Conservation (phyloP, 2,113 vertebrate genomes). For the Hemiprocne comata region DNA sequence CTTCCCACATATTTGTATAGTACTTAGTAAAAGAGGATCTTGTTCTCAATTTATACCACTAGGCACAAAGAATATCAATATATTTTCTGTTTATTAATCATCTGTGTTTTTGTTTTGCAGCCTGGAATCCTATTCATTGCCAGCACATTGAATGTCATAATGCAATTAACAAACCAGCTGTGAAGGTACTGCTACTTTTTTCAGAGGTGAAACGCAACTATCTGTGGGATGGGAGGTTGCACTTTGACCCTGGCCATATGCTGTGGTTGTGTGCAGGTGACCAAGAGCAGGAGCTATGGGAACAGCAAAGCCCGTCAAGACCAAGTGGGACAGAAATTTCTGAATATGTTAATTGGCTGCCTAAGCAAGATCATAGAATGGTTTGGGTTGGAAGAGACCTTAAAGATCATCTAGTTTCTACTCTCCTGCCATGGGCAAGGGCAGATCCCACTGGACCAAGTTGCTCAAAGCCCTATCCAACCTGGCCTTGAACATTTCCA, state of each 20-base stretch:
- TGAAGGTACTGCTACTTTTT: constrained; percentile 87
- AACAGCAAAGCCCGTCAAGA: background rate
- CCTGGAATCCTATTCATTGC: constrained; percentile 99
- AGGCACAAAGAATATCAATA: background rate
- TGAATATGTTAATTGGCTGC: background rate
- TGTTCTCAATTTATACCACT: background rate
- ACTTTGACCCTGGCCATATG: background rate
- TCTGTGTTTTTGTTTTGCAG: constrained; percentile 77
- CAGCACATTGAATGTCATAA: constrained; percentile 99
- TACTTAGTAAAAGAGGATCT: background rate
- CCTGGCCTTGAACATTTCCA: no score
- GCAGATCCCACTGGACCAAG: no score
- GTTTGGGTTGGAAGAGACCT: no score
- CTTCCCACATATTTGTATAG: background rate
- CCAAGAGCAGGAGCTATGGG: background rate
- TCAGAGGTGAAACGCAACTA: background rate
- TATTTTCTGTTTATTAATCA: constrained; percentile 40
- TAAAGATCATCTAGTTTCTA: no score
- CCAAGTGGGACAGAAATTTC: background rate
- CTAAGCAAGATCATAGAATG: background rate
- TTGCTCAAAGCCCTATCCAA: no score
- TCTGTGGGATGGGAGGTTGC: background rate
- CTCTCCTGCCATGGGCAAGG: no score
- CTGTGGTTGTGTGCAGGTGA: background rate
- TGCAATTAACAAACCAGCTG: constrained; percentile 98